Evolutionary conservation across 2,113 vertebrate species (phyloP).

Genomic region (Cygnus atratus): DNA sequence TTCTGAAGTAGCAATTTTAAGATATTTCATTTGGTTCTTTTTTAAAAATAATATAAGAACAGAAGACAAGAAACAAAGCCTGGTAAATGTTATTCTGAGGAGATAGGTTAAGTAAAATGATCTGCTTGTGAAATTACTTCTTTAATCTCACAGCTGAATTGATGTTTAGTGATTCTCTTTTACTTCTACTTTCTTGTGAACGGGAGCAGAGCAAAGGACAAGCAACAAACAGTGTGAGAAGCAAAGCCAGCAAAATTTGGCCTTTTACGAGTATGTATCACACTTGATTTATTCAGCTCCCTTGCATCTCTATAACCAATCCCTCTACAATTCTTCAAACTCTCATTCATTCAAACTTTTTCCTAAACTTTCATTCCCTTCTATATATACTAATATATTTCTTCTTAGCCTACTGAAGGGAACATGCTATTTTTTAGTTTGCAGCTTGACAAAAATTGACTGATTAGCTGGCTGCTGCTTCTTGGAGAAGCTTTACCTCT

Average conservation of each 20-base stretch:
- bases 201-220: background rate
- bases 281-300: background rate
- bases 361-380: background rate
- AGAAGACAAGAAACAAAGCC: background rate
- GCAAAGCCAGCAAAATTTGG: background rate
- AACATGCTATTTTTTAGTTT: background rate
- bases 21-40: background rate
- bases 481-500: background rate
- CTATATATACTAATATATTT: background rate
- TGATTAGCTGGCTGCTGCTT: background rate
- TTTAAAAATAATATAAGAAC: background rate
- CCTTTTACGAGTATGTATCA: background rate
- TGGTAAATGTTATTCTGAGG: background rate
- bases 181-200: background rate
- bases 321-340: background rate
- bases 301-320: background rate
- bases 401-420: background rate
- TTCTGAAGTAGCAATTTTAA: background rate
- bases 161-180: background rate
- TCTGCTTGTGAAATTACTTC: background rate
- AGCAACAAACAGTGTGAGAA: background rate
- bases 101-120: background rate
- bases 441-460: fast-evolving
- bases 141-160: background rate
- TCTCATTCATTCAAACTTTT: background rate